Percentiles rank a stretch among this genome's conserved stretches.
Conservation (phyloP, 2,888 invertebrate species). For the Ectemnius continuus region DNA sequence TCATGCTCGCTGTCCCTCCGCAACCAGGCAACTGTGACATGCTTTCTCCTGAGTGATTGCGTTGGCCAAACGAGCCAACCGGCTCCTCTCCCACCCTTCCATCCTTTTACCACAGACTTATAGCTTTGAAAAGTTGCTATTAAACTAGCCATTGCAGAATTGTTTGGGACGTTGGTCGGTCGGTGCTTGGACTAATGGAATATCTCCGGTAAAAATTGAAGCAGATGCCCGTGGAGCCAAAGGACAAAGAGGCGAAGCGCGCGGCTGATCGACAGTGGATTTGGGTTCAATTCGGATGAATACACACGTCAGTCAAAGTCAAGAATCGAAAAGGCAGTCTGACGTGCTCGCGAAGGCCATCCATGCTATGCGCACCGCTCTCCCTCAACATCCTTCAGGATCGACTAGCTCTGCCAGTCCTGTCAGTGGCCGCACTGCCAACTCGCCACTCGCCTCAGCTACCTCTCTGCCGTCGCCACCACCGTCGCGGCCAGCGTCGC, state of each 20-base stretch:
- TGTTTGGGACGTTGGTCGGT: too few species aligned
- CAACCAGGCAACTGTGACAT: constrained; percentile 16
- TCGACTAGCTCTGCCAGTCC: constrained; percentile 3
- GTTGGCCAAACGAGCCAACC: too few species aligned
- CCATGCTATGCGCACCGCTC: too few species aligned
- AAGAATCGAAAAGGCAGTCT: constrained; percentile 57
- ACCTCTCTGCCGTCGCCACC: constrained; percentile 13
- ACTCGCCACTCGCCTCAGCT: constrained; percentile 50
- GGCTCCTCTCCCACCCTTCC: too few species aligned
- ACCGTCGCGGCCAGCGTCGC: too few species aligned
- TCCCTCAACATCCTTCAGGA: constrained; percentile 18
- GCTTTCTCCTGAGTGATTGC: too few species aligned
- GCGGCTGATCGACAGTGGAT: constrained; percentile 46
- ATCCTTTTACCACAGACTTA: too few species aligned
- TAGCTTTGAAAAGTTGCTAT: too few species aligned
- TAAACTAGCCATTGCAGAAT: too few species aligned
- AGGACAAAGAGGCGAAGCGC: constrained; percentile 7
- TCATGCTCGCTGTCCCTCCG: constrained; percentile 35
- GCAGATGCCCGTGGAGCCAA: not conserved
- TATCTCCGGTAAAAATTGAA: too few species aligned
- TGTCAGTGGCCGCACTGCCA: constrained; percentile 20
- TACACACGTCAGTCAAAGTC: constrained; percentile 63
- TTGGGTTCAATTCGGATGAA: constrained; percentile 29
- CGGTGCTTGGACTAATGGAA: too few species aligned
- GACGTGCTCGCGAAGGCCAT: constrained; percentile 29